phyloP scores from a whole-genome alignment of 92 coral and sea anemone species.

The Galaxea fascicularis region DNA sequence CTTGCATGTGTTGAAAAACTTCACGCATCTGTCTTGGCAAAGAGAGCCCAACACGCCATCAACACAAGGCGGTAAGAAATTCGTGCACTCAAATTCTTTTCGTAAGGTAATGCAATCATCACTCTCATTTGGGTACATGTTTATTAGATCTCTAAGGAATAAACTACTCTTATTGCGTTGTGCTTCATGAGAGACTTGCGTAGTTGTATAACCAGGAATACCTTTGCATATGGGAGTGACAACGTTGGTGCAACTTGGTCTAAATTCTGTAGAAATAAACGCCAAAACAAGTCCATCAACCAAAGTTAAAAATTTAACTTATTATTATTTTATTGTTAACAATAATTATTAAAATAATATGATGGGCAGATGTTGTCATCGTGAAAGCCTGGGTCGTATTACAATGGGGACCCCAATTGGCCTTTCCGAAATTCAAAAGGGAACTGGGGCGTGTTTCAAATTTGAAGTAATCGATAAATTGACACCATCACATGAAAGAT shows the following conservation, averaged over 20 bases:
- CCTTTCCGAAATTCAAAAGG: too few relatives aligned
- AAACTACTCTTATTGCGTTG: background rate
- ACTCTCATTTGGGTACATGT: too few relatives aligned
- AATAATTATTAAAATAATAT: too few relatives aligned
- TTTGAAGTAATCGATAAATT: too few relatives aligned
- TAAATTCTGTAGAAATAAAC: background rate
- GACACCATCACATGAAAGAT: too few relatives aligned
- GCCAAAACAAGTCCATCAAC: background rate
- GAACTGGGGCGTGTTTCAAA: too few relatives aligned
- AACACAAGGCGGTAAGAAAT: slow-evolving; percentile 49
- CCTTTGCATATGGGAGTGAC: slow-evolving; percentile 29
- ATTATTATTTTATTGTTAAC: too few relatives aligned
- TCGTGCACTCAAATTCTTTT: slow-evolving; percentile 48
- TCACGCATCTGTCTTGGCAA: slow-evolving; percentile 58
- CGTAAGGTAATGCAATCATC: background rate
- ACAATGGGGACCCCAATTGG: too few relatives aligned
- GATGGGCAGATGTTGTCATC: too few relatives aligned
- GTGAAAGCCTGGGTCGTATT: too few relatives aligned
- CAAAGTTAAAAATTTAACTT: too few relatives aligned
- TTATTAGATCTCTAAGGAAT: background rate
- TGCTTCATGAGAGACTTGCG: background rate
- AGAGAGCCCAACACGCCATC: slow-evolving; percentile 45
- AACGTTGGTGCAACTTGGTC: slow-evolving; percentile 8
- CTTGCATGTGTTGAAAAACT: slow-evolving; percentile 57
- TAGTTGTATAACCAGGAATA: slow-evolving; percentile 26